Evolutionary conservation across 2,113 vertebrate species (phyloP).

Genomic region (Delphinapterus leucas): DNA sequence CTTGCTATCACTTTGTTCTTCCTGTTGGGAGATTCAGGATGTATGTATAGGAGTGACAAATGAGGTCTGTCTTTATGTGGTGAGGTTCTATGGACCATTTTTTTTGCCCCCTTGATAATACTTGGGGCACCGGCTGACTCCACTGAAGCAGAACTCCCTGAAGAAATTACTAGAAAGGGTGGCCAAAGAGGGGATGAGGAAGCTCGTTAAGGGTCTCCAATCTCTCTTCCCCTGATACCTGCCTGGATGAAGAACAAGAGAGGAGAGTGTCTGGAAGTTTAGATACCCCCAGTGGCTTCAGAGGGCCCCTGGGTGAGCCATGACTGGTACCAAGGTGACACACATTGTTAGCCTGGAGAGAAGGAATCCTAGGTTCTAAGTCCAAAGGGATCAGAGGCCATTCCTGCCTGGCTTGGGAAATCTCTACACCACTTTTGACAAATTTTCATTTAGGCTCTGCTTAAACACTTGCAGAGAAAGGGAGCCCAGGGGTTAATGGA

Average conservation of each 20-base stretch:
- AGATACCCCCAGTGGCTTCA: background rate
- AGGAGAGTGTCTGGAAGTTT: background rate
- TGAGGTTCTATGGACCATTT: background rate
- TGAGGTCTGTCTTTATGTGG: background rate
- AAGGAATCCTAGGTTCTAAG: background rate
- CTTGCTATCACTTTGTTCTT: background rate
- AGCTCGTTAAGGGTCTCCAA: background rate
- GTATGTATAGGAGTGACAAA: background rate
- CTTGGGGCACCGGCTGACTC: background rate
- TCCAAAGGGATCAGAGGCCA: background rate
- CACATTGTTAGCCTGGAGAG: background rate
- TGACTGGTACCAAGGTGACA: background rate
- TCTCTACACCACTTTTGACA: background rate
- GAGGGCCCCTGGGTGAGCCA: background rate
- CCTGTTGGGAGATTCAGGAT: background rate
- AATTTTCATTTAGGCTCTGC: background rate
- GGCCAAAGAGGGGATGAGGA: background rate
- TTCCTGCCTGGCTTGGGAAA: background rate
- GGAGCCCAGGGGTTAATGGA: background rate
- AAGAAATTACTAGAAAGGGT: background rate
- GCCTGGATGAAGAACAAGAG: background rate
- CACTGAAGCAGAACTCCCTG: background rate
- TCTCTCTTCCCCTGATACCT: background rate
- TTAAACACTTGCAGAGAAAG: background rate
- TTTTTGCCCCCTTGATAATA: background rate